phyloP scores from a whole-genome alignment of 2,113 vertebrate species.

The Apodemus speciosus region DNA sequence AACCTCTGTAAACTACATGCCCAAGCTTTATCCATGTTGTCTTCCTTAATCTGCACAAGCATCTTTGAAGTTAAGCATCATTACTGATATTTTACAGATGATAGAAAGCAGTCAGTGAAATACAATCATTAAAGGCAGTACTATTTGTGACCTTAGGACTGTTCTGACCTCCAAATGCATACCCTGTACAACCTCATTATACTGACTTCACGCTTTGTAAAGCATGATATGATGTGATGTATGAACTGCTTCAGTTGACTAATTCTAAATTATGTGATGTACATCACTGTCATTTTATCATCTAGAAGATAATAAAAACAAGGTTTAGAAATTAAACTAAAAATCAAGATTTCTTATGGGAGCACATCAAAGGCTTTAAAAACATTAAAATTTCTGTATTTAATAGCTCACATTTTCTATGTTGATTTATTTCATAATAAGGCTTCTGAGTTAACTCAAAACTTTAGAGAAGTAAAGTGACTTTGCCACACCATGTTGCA shows the following conservation, averaged over 20 bases:
- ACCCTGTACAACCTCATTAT: constrained; percentile 68
- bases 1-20: not conserved
- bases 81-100: constrained; percentile 41
- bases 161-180: constrained; percentile 65
- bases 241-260: constrained; percentile 42
- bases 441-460: not conserved
- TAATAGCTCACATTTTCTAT: not conserved
- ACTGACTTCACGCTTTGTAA: constrained; percentile 73
- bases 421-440: not conserved
- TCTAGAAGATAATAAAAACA: constrained; percentile 55
- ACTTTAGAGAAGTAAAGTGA: not conserved
- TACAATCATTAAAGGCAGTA: constrained; percentile 49
- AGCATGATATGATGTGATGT: constrained; percentile 60
- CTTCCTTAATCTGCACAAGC: constrained; percentile 57
- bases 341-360: not conserved
- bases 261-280: constrained; percentile 54
- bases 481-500: not conserved
- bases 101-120: constrained; percentile 43
- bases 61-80: constrained; percentile 55
- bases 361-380: not conserved
- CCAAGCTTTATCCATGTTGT: constrained; percentile 52
- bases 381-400: not conserved
- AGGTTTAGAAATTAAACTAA: not conserved
- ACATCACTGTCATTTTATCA: constrained; percentile 17
- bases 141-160: constrained; percentile 37